Evolutionary conservation across 2,113 vertebrate genomes (phyloP).

Genomic region (Centrocercus urophasianus): DNA sequence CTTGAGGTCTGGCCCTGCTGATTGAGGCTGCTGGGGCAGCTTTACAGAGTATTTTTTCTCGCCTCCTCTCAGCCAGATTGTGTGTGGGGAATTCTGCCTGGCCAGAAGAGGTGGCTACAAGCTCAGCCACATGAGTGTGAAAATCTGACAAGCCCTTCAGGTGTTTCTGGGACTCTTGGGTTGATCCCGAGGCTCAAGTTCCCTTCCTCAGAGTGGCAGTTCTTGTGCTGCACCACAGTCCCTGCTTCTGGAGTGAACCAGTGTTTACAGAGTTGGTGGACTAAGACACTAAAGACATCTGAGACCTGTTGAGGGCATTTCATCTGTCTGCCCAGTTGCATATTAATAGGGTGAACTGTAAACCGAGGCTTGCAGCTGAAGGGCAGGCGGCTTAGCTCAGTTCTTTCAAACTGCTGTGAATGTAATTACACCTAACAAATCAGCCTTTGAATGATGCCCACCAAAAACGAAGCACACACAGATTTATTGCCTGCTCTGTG

Average conservation of each 20-base stretch:
- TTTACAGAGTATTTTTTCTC: neutral
- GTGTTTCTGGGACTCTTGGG: neutral
- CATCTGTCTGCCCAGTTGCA: constrained; percentile 63
- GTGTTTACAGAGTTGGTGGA: constrained; percentile 51
- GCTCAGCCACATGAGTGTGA: neutral
- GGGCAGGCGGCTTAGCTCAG: constrained; percentile 68
- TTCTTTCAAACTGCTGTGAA: constrained; percentile 72
- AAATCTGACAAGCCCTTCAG: neutral
- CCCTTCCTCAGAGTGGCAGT: neutral
- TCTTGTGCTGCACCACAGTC: neutral
- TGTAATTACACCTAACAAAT: constrained; percentile 72
- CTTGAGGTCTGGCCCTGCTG: neutral
- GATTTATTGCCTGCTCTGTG: constrained; percentile 62
- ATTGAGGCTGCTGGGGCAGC: neutral
- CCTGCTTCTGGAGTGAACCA: constrained; percentile 21
- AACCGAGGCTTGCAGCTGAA: constrained; percentile 60
- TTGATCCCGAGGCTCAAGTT: neutral
- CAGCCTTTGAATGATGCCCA: constrained; percentile 70
- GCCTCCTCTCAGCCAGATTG: neutral
- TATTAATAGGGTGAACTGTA: constrained; percentile 65
- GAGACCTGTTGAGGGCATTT: constrained; percentile 66
- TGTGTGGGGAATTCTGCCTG: neutral
- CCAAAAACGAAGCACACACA: constrained; percentile 61
- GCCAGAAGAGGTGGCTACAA: neutral
- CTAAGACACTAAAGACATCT: constrained; percentile 67